Base-by-base conservation (phyloP, 1,140 invertebrate species). In the Drosophila auraria region DNA sequence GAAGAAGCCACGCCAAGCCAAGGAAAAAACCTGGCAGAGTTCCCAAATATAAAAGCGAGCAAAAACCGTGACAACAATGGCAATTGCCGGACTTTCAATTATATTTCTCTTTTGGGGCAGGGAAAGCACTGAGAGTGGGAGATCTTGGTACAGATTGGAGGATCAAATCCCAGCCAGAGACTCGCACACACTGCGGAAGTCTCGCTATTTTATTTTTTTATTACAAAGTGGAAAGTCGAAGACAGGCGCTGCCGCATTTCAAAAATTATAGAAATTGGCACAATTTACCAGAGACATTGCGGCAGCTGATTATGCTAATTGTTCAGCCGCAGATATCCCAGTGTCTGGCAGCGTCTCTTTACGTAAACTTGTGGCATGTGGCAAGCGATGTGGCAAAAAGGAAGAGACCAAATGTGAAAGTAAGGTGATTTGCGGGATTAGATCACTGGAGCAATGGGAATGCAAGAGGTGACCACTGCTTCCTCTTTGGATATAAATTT, bases 241-340 rank as follows among this genome's bases (percentile, higher is more conserved):
- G 63, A 70, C 60, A 63, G 70, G 25, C 62, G 59, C 70, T 81
- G 60, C 78, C 51, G 59, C 63, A 76, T 74, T 76, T 75, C 70
- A 71, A 83, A 83, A 80, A 83, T 80, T 79, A 76, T 80, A 63
- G 53, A 76, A 89, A 87, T 87, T 89, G 82, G 74, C 78, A 89
- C 84, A 84, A 89, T 87, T 87, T 84, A 71, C 73, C 70, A 73
- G 62, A 69, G 63, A 69, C 68, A 87, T 87, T 83, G 69, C 80
- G 65, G 77, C 83, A 81, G 80, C 78, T 86, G 68, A 86, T 87
- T 87, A 87, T 89, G 86, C 70, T 84, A 87, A 87, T 87, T 84
- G 81, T 75, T 45, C 83, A 51, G 44, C 45, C 54, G 15, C 87
- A 65, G 40, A 20, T 49, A 15, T 56, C 51, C 53, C 53, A 50